phyloP scores from a whole-genome alignment of 37 sponge, comb jelly and placozoan species.

The Mnemiopsis leidyi region DNA sequence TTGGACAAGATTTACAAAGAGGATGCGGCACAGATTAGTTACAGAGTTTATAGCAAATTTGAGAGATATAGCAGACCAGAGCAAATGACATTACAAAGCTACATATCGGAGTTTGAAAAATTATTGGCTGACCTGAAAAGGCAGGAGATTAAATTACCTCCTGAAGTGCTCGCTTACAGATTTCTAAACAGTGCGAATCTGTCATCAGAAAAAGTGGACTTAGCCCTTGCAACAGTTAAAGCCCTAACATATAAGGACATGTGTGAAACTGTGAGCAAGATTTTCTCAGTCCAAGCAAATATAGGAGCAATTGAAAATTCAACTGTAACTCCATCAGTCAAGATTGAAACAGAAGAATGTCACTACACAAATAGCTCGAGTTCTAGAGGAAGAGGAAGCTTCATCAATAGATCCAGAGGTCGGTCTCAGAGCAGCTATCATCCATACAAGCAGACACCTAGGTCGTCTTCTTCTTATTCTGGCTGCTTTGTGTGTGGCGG shows the following conservation, averaged over 20 bases:
- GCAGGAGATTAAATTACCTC: background rate
- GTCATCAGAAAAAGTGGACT: background rate
- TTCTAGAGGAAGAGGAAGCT: background rate
- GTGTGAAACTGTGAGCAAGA: background rate
- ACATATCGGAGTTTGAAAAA: background rate
- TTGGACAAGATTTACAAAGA: background rate
- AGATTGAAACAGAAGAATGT: background rate
- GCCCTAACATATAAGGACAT: background rate
- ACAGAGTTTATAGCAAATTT: background rate
- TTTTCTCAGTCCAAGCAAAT: background rate
- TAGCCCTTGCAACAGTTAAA: background rate
- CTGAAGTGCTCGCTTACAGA: background rate
- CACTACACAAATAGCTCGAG: background rate
- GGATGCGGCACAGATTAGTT: background rate
- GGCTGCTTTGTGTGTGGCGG: background rate
- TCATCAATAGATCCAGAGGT: background rate
- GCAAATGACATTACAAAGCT: background rate
- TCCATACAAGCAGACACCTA: background rate
- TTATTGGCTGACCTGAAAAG: background rate
- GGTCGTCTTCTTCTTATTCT: background rate
- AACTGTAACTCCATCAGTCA: background rate
- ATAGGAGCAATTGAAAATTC: background rate
- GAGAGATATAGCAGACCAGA: background rate
- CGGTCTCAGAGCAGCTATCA: background rate
- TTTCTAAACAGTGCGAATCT: background rate